These are phyloP conservation scores for Patagioenas fasciata DNA, from an alignment of 2,113 vertebrate genomes.

Conservation along the genomic window DNA sequence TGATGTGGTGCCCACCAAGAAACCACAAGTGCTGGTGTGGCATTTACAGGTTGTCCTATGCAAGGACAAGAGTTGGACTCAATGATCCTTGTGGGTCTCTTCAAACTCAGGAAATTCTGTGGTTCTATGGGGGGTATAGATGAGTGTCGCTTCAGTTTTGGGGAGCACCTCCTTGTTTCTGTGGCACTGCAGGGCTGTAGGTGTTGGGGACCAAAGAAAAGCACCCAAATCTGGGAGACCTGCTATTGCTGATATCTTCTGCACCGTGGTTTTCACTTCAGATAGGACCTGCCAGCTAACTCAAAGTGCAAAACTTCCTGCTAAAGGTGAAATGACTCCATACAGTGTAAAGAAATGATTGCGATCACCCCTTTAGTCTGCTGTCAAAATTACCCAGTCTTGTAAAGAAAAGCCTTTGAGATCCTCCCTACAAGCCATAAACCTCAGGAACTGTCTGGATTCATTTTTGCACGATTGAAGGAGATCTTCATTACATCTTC, in stretches of 20 bases:
- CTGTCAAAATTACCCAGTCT: neutral
- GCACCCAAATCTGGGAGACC: neutral
- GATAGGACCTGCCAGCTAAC: neutral
- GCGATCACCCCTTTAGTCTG: neutral
- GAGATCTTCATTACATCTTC: neutral
- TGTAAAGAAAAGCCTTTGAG: neutral
- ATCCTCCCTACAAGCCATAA: neutral
- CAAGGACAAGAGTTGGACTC: too few relatives aligned
- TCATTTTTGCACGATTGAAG: neutral
- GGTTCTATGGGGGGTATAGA: too few relatives aligned
- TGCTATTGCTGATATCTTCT: neutral
- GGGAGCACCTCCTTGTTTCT: neutral
- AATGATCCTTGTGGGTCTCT: too few relatives aligned
- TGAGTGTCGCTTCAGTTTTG: neutral
- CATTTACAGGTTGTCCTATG: too few relatives aligned
- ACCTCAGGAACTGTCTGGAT: neutral
- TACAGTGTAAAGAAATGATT: neutral
- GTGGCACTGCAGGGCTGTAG: neutral
- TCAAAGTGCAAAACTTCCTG: neutral
- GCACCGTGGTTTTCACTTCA: neutral
- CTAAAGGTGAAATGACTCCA: neutral
- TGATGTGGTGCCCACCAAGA: neutral
- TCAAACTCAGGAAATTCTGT: too few relatives aligned
- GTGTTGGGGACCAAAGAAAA: neutral
- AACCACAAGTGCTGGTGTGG: neutral